phyloP scores from a whole-genome alignment of 2,113 vertebrate species.

The Syngnathus scovelli region DNA sequence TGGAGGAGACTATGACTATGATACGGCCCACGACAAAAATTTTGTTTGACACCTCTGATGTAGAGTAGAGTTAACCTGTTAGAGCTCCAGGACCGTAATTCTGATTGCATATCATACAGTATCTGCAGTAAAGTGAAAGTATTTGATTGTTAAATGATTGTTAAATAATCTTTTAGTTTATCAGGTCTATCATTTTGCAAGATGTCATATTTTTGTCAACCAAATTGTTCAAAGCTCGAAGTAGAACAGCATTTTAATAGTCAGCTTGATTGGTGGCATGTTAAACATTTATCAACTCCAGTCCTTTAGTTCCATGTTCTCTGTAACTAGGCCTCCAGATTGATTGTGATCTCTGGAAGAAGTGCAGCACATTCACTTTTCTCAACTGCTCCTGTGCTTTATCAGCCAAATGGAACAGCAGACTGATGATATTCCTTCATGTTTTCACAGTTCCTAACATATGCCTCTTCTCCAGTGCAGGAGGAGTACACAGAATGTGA shows the following conservation, averaged over 20 bases:
- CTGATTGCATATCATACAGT: not conserved
- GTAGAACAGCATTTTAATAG: not conserved
- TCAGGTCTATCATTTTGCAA: not conserved
- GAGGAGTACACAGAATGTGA: conserved; percentile 25
- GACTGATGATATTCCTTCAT: conserved; percentile 41
- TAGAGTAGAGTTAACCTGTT: not conserved
- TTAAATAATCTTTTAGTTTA: not conserved
- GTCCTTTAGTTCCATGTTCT: conserved; percentile 1
- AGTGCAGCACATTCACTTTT: conserved; percentile 50
- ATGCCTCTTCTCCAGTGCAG: conserved; percentile 33
- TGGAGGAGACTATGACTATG: no score
- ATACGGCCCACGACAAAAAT: no score
- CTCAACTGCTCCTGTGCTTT: conserved; percentile 36
- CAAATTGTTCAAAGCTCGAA: not conserved
- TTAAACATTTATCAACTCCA: conserved; percentile 45
- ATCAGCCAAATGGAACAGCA: conserved; percentile 49
- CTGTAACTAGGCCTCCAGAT: conserved; percentile 38
- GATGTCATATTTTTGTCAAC: no score
- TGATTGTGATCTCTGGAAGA: conserved; percentile 44
- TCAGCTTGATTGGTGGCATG: conserved; percentile 21
- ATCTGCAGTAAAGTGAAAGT: not conserved
- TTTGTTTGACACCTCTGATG: no score
- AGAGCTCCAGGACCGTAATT: not conserved
- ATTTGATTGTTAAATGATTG: not conserved
- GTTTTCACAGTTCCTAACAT: conserved; percentile 41